Conservation (phyloP, 1,140 invertebrate genomes). For the Drosophila pallidifrons region DNA sequence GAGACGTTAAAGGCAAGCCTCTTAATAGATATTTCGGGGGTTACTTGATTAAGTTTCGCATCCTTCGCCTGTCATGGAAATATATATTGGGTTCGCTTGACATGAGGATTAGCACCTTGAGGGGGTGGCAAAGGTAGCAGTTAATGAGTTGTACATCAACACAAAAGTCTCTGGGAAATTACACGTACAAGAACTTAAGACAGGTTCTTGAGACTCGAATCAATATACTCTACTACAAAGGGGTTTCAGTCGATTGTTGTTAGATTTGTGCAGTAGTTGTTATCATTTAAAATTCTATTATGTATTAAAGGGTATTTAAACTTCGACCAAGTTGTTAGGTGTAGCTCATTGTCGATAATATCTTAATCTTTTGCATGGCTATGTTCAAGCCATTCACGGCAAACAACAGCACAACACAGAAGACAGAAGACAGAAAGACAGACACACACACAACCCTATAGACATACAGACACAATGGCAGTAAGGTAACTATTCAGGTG, state of each 20-base stretch:
- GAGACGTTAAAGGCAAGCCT: constrained; percentile 7
- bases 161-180: constrained; percentile 23
- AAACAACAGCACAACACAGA: constrained; percentile 18
- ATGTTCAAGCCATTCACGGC: constrained; percentile 24
- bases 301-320: constrained; percentile 22
- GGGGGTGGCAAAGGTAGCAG: background rate
- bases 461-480: background rate
- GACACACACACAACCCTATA: background rate
- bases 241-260: background rate
- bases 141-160: constrained; percentile 44
- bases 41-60: constrained; percentile 44
- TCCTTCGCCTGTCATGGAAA: constrained; percentile 1
- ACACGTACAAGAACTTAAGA: constrained; percentile 37
- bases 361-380: constrained; percentile 50
- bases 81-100: constrained; percentile 21
- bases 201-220: constrained; percentile 9
- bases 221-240: background rate
- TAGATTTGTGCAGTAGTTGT: no score
- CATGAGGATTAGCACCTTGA: constrained; percentile 26
- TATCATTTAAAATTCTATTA: background rate
- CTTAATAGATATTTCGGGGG: constrained; percentile 33
- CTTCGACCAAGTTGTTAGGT: background rate
- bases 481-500: constrained; percentile 30
- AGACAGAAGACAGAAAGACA: background rate
- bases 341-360: constrained; percentile 31